These are phyloP conservation scores for Morpho helenor DNA, from an alignment of 2,888 invertebrate species.

Conservation along the genomic window DNA sequence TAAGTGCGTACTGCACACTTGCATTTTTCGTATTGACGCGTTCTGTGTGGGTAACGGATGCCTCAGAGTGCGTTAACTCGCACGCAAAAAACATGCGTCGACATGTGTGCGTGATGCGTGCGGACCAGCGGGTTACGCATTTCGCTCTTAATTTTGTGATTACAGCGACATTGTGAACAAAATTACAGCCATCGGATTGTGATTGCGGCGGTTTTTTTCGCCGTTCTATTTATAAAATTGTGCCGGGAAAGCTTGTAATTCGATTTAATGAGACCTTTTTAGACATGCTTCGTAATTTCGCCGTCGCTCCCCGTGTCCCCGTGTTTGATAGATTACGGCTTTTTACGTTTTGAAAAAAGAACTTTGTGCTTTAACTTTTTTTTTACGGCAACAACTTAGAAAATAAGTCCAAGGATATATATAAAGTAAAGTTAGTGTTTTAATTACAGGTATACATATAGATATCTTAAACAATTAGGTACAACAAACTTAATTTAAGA, in stretches of 20 bases:
- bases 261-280: conserved; percentile 31
- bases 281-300: conserved; percentile 29
- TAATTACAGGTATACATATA: too few species aligned
- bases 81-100: conserved; percentile 41
- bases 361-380: neutral
- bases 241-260: conserved; percentile 24
- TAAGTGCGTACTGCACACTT: conserved; percentile 47
- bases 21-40: conserved; percentile 51
- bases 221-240: conserved; percentile 29
- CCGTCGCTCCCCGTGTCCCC: conserved; percentile 17
- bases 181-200: conserved; percentile 40
- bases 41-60: conserved; percentile 43
- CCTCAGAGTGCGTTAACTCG: conserved; percentile 56
- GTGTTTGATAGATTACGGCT: conserved; percentile 16
- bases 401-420: too few species aligned
- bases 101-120: conserved; percentile 27
- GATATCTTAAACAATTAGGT: too few species aligned
- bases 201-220: conserved; percentile 31
- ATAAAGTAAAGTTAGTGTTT: too few species aligned
- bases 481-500: too few species aligned
- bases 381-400: neutral
- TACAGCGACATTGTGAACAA: conserved; percentile 47
- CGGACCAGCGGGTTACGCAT: conserved; percentile 38
- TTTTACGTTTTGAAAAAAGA: neutral
- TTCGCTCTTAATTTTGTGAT: conserved; percentile 61